These are phyloP conservation scores for Ganaspis sp. DNA, from an alignment of 1,140 invertebrate genomes.

Conservation along the genomic window DNA sequence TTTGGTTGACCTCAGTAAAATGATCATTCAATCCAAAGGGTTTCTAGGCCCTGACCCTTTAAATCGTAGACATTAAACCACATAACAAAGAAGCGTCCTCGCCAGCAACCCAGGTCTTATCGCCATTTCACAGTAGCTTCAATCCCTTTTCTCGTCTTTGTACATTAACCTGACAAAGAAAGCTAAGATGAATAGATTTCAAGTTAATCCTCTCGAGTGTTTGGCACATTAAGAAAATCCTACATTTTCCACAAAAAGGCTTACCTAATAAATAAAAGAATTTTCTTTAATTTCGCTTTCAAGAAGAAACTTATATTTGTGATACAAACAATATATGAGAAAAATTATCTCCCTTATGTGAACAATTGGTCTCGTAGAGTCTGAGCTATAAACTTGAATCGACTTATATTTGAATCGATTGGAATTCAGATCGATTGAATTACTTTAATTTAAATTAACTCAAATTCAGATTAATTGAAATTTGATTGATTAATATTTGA, in stretches of 20 bases:
- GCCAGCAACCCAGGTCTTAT: neutral
- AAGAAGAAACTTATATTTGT: too few relatives aligned
- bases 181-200: neutral
- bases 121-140: slow-evolving; percentile 5
- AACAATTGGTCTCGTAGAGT: too few relatives aligned
- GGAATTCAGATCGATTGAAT: too few relatives aligned
- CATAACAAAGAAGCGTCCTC: slow-evolving; percentile 6
- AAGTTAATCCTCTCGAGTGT: neutral
- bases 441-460: too few relatives aligned
- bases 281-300: neutral
- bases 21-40: slow-evolving; percentile 16
- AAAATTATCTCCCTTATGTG: too few relatives aligned
- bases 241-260: neutral
- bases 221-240: neutral
- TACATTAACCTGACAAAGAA: slow-evolving; percentile 1
- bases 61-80: slow-evolving; percentile 10
- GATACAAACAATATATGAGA: too few relatives aligned
- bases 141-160: slow-evolving; percentile 10
- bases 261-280: neutral
- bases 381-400: too few relatives aligned
- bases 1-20: slow-evolving; percentile 9
- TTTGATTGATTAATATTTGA: too few relatives aligned
- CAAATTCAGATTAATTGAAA: too few relatives aligned
- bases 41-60: slow-evolving; percentile 15
- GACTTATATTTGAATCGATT: too few relatives aligned